Evolutionary conservation across 2,888 invertebrate genomes (phyloP), one percentile per base, ranked within the genome.

Genomic region (Acrocyrtus sp.): DNA sequence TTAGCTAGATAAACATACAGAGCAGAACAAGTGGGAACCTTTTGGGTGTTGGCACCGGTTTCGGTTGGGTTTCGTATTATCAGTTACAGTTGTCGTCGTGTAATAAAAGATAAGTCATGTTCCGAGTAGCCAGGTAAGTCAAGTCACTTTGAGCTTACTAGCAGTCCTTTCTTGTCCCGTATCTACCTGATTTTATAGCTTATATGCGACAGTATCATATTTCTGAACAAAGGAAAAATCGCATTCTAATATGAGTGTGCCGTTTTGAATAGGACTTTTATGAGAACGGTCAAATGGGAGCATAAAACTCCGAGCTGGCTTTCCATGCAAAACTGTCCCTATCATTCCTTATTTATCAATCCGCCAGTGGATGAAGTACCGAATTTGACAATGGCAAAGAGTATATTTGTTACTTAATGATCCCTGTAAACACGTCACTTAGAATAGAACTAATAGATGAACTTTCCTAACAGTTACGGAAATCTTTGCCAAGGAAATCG

Each of bases 401-500:
- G 73, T 73, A 62, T 48, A 15, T n/a, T 26, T n/a, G 26, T 21
- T 50, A 34, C 22, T n/a, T n/a, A 12, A 34, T 34, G 12, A 34
- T 34, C 34, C n/a, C n/a, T n/a, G n/a, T n/a, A n/a, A n/a, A n/a
- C n/a, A n/a, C n/a, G n/a, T n/a, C n/a, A n/a, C n/a, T n/a, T n/a
- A n/a, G n/a, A n/a, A n/a, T n/a, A n/a, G n/a, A n/a, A n/a, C n/a
- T n/a, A n/a, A n/a, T n/a, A n/a, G n/a, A n/a, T n/a, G n/a, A n/a
- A n/a, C 22, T 8, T 43, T 19, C 39, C 34, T 29, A 34, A 57
- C n/a, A 74, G 74, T 74, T 15, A 39, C 48, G n/a, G 63, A 68
- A 22, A 74, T 61, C 19, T 74, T 74, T 34, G 62, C 74, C 3
- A 45, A 29, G 1, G 62, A 74, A 17, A 74, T 74, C 10, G 74